Evolutionary conservation across 2,797 vertebrate genomes (phyloP), one percentile per base, ranked within the genome.

Genomic region (Phataginus tricuspis): DNA sequence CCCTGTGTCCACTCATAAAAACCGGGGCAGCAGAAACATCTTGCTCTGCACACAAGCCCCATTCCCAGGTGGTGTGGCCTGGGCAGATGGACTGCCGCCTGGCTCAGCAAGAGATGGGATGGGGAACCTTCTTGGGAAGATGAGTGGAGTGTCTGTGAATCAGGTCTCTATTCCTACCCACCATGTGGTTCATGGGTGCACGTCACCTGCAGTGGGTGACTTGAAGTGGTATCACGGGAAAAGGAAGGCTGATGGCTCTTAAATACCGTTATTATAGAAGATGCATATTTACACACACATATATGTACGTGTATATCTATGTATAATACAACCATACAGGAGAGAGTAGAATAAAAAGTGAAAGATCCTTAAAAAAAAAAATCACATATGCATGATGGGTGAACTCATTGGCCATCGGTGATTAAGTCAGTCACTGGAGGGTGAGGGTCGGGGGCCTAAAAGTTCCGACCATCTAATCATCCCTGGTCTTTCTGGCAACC

Each of bases 31-130:
- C 29, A 82, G 92, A 59, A 82, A 68, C n/a, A 15, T 61, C 75
- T 39, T 39, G 14, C 61, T 95, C 49, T 42, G 83, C 49, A 78
- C 10, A 78, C 34, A n/a, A 42, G 79, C 55, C 19, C 45, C 7
- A 12, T 25, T 29, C 71, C 19, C 49, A 16, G 19, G 69, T 19
- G 11, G 7, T 0, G 5, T 42, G 31, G 18, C 63, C 37, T 25
- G 57, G 23, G n/a, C 71, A 25, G 78, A 53, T 3, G 74, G 49
- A 7, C 10, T 10, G 61, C 19, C 14, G 66, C 29, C 49, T 29
- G n/a, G 61, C 90, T 27, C 18, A 9, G 69, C 0, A 0, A 14
- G 53, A 53, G n/a, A 3, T 0, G 1, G 49, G 9, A 19, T 4
- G 2, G 0, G 19, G n/a, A 16, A 27, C 37, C n/a, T 11, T 34